Conservation (phyloP, 2,797 vertebrate genomes). For the Onychomys torridus region DNA sequence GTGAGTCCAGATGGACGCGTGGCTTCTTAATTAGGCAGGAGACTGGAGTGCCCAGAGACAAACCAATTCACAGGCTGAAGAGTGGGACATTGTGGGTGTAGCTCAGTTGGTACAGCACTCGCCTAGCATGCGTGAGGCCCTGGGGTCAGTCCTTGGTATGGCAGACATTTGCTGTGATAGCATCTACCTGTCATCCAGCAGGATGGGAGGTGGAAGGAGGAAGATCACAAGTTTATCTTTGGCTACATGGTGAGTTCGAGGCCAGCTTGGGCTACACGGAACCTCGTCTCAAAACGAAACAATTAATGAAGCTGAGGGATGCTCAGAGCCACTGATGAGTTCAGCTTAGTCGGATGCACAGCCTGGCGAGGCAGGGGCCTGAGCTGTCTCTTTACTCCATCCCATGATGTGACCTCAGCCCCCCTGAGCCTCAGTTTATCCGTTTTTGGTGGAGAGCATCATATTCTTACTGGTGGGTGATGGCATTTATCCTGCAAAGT, state of each 20-base stretch:
- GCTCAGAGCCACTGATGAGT: no score
- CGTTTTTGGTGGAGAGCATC: accelerated
- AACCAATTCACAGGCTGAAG: neutral
- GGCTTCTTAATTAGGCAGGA: neutral
- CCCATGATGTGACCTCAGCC: accelerated
- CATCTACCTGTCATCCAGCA: no score
- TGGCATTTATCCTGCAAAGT: neutral
- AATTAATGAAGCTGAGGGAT: no score
- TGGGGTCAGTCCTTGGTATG: neutral
- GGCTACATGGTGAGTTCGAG: neutral
- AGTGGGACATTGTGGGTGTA: neutral
- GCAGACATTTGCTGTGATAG: neutral
- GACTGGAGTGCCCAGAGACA: neutral
- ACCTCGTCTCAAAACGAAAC: neutral
- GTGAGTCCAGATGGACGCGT: accelerated
- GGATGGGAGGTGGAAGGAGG: neutral
- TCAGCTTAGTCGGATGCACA: accelerated
- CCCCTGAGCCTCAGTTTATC: neutral
- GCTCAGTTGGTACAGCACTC: neutral
- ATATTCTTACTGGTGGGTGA: accelerated
- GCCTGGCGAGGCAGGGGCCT: accelerated
- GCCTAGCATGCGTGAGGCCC: no score
- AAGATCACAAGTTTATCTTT: neutral
- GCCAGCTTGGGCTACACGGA: neutral
- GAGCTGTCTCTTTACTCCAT: accelerated